Conservation (phyloP, 2,797 vertebrate species). For the Sebastes wilsoni region DNA sequence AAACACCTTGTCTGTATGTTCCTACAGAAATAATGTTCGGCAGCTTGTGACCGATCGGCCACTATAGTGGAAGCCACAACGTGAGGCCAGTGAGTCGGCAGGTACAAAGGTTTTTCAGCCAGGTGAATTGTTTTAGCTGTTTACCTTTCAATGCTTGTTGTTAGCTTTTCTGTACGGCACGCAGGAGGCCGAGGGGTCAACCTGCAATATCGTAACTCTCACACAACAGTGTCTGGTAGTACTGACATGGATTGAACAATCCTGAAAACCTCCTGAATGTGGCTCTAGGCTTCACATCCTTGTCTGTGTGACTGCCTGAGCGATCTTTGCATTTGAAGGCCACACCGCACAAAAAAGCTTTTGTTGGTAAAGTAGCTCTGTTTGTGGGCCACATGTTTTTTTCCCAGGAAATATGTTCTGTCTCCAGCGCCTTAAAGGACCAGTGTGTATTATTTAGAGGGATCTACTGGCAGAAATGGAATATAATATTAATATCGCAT, state of each 20-base stretch:
- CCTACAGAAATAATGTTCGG: neutral
- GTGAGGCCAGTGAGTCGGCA: neutral
- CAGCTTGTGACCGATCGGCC: neutral
- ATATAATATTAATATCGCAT: neutral
- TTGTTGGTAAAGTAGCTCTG: neutral
- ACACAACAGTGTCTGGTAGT: neutral
- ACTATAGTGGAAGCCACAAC: neutral
- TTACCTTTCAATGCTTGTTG: neutral
- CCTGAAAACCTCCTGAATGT: neutral
- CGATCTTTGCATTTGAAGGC: neutral
- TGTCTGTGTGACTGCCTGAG: neutral
- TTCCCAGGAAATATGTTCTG: neutral
- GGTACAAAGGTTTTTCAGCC: slow-evolving; percentile 34
- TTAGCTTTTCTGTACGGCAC: neutral
- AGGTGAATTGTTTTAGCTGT: slow-evolving; percentile 24
- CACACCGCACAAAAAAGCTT: neutral
- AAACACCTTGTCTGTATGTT: slow-evolving; percentile 20
- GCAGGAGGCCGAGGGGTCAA: neutral
- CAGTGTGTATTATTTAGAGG: too few relatives aligned
- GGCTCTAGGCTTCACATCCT: neutral
- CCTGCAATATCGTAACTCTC: neutral
- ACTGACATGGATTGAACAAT: neutral
- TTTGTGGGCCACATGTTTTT: neutral
- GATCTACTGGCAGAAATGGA: too few relatives aligned
- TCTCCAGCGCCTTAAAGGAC: neutral